Conservation (phyloP, 1,140 invertebrate species). For the Bombus superbus region DNA sequence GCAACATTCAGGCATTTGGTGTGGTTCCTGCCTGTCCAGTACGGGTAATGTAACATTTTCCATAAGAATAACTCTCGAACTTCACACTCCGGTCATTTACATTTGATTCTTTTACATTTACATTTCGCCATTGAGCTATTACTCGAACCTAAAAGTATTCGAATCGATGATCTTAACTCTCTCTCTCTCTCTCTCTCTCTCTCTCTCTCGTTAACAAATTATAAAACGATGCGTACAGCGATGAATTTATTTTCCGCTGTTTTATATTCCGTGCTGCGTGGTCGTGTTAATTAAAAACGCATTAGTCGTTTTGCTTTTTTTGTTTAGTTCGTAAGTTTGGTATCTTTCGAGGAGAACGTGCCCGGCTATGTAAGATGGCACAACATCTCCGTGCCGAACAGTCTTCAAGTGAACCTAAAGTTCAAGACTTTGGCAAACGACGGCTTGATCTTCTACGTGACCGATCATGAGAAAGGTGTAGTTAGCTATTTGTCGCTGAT, state of each 20-base stretch:
- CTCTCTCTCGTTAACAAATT: neutral
- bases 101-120: too few relatives aligned
- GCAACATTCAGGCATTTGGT: constrained; percentile 90
- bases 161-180: rapidly evolving
- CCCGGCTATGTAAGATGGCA: constrained; percentile 87
- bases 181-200: neutral
- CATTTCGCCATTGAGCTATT: too few relatives aligned
- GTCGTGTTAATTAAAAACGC: neutral
- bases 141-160: too few relatives aligned
- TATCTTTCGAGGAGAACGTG: constrained; percentile 84
- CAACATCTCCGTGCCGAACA: constrained; percentile 84
- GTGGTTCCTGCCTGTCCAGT: constrained; percentile 93
- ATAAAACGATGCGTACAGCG: neutral
- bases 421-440: constrained; percentile 92
- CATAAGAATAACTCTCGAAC: neutral
- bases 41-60: constrained; percentile 83
- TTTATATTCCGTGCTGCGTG: too few relatives aligned
- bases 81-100: too few relatives aligned
- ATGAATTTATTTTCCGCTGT: neutral
- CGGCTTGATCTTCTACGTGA: constrained; percentile 91
- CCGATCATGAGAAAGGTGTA: constrained; percentile 83
- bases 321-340: constrained; percentile 83
- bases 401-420: constrained; percentile 92
- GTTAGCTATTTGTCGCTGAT: constrained; percentile 87
- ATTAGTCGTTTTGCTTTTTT: constrained; percentile 27